Conservation (phyloP, 2,113 vertebrate genomes). For the Raphicerus campestris region DNA sequence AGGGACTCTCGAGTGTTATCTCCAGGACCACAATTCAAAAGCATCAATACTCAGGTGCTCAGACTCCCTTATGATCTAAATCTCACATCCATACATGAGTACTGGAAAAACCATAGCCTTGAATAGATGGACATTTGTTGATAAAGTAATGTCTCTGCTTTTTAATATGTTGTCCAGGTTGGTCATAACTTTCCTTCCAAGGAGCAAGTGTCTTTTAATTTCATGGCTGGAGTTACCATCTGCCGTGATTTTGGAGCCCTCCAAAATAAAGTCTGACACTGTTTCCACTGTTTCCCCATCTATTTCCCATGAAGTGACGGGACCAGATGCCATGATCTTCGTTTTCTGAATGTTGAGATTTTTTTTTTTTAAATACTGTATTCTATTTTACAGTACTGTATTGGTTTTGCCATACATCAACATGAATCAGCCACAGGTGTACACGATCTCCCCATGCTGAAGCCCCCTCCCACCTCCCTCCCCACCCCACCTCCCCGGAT, state of each 20-base stretch:
- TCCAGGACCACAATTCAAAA: neutral
- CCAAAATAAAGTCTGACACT: neutral
- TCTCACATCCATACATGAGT: neutral
- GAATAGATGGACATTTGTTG: neutral
- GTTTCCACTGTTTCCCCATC: neutral
- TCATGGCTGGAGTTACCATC: neutral
- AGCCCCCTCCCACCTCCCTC: too few relatives aligned
- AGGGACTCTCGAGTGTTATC: neutral
- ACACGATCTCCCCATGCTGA: too few relatives aligned
- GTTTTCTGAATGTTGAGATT: neutral
- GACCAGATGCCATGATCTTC: neutral
- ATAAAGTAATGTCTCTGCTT: neutral
- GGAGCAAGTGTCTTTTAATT: neutral
- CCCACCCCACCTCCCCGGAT: too few relatives aligned
- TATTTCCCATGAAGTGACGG: neutral
- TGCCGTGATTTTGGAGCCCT: neutral
- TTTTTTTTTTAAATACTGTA: too few relatives aligned
- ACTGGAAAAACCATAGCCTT: neutral
- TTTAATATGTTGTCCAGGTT: neutral
- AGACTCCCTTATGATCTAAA: neutral
- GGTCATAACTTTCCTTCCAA: neutral
- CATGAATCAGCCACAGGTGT: too few relatives aligned
- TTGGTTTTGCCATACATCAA: too few relatives aligned
- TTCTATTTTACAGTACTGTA: too few relatives aligned
- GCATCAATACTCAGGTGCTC: neutral